Percentiles rank a stretch among this genome's conserved stretches.
These are phyloP conservation scores for Ficedula albicollis DNA, from an alignment of 2,797 vertebrate species.

Conservation along the genomic window DNA sequence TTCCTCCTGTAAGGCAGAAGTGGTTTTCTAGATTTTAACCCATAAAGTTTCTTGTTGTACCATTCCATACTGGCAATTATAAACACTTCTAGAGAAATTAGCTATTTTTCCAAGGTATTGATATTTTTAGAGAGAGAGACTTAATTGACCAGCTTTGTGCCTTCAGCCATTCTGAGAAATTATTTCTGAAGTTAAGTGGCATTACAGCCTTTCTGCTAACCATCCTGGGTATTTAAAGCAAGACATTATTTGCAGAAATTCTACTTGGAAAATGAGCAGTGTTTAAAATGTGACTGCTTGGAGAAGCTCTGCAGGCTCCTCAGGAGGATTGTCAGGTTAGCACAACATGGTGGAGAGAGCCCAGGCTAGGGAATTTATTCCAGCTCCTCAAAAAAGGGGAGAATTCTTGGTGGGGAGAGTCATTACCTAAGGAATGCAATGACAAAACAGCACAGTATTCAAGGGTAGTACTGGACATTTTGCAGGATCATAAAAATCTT, in stretches of 20 bases:
- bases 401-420: slow-evolving; percentile 19
- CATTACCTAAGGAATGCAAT: slow-evolving; percentile 31
- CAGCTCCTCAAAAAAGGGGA: slow-evolving; percentile 1
- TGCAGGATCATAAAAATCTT: slow-evolving; percentile 42
- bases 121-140: not conserved
- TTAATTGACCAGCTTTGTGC: not conserved
- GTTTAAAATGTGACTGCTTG: not conserved
- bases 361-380: not conserved
- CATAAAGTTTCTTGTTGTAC: not conserved
- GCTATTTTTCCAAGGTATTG: not conserved
- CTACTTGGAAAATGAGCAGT: not conserved
- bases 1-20: not conserved
- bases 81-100: not conserved
- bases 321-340: not conserved
- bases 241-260: not conserved
- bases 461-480: slow-evolving; percentile 16
- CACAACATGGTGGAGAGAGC: not conserved
- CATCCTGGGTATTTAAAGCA: not conserved
- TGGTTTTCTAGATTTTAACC: not conserved
- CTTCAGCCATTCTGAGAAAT: not conserved
- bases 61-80: not conserved
- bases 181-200: not conserved
- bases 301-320: not conserved
- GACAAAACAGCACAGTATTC: slow-evolving; percentile 26
- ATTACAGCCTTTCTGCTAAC: not conserved